Conservation (phyloP, 2,113 vertebrate species). For the Eidolon helvum region DNA sequence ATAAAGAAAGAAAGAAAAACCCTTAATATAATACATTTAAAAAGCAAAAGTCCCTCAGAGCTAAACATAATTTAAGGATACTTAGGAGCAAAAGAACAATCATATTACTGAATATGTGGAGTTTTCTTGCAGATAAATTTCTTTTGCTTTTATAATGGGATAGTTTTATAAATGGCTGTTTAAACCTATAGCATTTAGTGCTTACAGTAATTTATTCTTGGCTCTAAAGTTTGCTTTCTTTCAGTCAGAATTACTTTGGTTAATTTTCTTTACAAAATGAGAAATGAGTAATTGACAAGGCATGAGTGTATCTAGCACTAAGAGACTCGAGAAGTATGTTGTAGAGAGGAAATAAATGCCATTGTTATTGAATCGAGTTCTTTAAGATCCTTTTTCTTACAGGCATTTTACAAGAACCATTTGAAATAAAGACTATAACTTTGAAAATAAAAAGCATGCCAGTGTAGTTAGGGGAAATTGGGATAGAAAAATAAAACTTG, state of each 20-base stretch:
- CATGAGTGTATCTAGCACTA: not conserved
- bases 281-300: constrained; percentile 38
- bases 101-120: not conserved
- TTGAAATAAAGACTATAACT: constrained; percentile 54
- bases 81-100: constrained; percentile 27
- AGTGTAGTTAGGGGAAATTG: not conserved
- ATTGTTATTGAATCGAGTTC: constrained; percentile 29
- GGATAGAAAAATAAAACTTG: constrained; percentile 49
- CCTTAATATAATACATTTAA: not conserved
- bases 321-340: constrained; percentile 16
- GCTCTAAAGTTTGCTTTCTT: constrained; percentile 18
- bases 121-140: constrained; percentile 20
- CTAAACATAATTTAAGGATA: not conserved
- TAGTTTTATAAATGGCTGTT: constrained; percentile 48
- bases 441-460: constrained; percentile 53
- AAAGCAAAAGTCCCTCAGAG: constrained; percentile 16
- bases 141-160: constrained; percentile 27
- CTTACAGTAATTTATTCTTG: constrained; percentile 28
- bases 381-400: constrained; percentile 34
- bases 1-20: not conserved
- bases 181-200: constrained; percentile 1
- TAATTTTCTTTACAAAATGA: constrained; percentile 56
- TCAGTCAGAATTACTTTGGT: constrained; percentile 25
- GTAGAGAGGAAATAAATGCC: constrained; percentile 9
- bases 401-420: constrained; percentile 13